phyloP scores from a whole-genome alignment of 1,140 invertebrate species.

The Drosophila repleta region DNA sequence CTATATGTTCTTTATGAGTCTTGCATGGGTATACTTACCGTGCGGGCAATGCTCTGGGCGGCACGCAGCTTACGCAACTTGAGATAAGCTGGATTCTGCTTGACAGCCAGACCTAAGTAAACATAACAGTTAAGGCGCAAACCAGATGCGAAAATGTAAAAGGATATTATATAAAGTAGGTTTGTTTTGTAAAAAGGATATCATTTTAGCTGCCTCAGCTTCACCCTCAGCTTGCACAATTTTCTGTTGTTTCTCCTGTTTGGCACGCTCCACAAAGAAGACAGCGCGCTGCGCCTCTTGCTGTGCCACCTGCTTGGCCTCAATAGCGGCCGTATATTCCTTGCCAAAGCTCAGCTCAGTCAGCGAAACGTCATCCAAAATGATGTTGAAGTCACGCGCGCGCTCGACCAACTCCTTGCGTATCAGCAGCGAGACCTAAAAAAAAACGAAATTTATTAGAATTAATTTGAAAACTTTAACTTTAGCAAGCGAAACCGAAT shows the following conservation, averaged over 20 bases:
- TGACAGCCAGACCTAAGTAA: conserved; percentile 97
- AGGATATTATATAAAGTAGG: neutral
- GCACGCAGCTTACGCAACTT: conserved; percentile 99
- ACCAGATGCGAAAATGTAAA: conserved; percentile 43
- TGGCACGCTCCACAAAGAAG: conserved; percentile 98
- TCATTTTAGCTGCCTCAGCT: conserved; percentile 98
- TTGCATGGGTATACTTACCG: conserved; percentile 87
- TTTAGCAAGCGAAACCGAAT: too few relatives aligned
- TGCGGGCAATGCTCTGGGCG: conserved; percentile 98
- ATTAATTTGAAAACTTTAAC: too few relatives aligned
- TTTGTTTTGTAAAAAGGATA: conserved; percentile 89
- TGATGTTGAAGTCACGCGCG: conserved; percentile 99
- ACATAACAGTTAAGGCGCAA: conserved; percentile 88
- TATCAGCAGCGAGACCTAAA: conserved; percentile 94
- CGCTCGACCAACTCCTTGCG: conserved; percentile 96
- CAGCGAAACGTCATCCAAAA: conserved; percentile 99
- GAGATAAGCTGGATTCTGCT: conserved; percentile 97
- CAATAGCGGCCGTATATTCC: conserved; percentile 99
- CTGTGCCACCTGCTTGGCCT: conserved; percentile 99
- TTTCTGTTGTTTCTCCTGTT: conserved; percentile 99
- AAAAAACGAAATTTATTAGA: neutral
- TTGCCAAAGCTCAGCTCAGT: conserved; percentile 99
- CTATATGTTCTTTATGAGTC: neutral
- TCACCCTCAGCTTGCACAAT: conserved; percentile 99
- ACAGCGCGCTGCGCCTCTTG: conserved; percentile 99